Percentiles rank a stretch among this genome's conserved stretches.
phyloP scores from a whole-genome alignment of 2,113 vertebrate genomes.

The Nycticryphes semicollaris region DNA sequence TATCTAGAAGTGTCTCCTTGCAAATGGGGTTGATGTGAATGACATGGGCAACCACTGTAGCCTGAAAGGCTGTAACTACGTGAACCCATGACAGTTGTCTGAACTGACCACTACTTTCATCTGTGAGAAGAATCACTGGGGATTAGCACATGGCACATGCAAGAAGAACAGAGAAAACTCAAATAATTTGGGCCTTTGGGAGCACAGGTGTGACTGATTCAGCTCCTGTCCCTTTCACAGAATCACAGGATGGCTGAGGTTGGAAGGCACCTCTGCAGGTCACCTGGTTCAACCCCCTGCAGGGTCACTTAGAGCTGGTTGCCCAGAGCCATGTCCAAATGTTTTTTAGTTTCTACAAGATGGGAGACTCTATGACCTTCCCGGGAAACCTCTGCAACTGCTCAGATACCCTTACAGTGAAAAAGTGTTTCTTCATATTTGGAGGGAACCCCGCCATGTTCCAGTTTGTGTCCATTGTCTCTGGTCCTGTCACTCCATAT shows the following conservation, averaged over 20 bases:
- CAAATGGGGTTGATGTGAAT: not conserved
- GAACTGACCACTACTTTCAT: not conserved
- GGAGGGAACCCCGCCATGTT: not conserved
- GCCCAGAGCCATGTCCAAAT: rapidly evolving
- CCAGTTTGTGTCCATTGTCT: not conserved
- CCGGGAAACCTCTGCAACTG: not conserved
- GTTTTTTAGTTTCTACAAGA: not conserved
- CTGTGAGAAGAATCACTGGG: not conserved
- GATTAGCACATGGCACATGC: not conserved
- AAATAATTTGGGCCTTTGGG: not conserved
- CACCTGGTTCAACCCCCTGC: not conserved
- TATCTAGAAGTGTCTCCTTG: not conserved
- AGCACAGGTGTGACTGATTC: not conserved
- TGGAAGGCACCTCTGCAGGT: not conserved
- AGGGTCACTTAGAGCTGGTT: rapidly evolving
- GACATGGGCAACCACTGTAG: rapidly evolving
- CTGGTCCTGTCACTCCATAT: not conserved
- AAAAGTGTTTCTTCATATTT: not conserved
- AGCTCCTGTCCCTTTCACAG: not conserved
- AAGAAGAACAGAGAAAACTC: not conserved
- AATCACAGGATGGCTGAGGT: not conserved
- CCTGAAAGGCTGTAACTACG: not conserved
- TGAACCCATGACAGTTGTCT: not conserved
- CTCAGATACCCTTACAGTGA: not conserved
- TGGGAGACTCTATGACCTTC: not conserved